Evolutionary conservation across 2,888 invertebrate species (phyloP).

Genomic region (Perithous albicinctus): DNA sequence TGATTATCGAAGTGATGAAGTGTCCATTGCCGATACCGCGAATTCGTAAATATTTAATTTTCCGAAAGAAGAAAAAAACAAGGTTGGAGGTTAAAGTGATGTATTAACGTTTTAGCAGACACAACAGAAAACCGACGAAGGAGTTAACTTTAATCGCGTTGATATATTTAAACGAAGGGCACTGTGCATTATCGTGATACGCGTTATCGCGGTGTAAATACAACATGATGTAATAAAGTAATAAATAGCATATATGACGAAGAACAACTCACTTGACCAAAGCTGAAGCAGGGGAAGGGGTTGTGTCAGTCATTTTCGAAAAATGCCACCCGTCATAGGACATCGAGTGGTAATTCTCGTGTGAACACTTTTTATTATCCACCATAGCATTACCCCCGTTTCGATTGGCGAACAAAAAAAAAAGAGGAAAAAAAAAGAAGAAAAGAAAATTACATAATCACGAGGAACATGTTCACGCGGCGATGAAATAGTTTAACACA

Average conservation of each 20-base stretch:
- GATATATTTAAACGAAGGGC: constrained; percentile 3
- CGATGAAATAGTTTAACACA: constrained; percentile 14
- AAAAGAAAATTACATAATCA: constrained; percentile 76
- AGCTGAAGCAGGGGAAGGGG: constrained; percentile 77
- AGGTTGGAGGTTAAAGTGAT: constrained; percentile 1
- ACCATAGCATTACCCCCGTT: constrained; percentile 79
- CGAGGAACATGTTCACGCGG: constrained; percentile 67
- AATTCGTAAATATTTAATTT: not conserved
- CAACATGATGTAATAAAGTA: constrained; percentile 10
- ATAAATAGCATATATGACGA: constrained; percentile 16
- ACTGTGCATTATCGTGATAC: not conserved
- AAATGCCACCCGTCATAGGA: constrained; percentile 78
- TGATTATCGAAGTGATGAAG: not conserved
- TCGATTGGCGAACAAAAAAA: too few relatives aligned
- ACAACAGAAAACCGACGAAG: too few relatives aligned
- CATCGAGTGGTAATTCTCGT: constrained; percentile 74
- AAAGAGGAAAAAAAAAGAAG: too few relatives aligned
- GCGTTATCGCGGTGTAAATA: not conserved
- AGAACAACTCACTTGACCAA: constrained; percentile 81
- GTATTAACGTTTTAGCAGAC: not conserved
- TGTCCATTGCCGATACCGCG: not conserved
- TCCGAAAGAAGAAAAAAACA: not conserved
- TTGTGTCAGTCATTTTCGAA: constrained; percentile 81
- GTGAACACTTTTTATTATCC: constrained; percentile 75
- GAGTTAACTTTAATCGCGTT: too few relatives aligned